Conservation (phyloP, 2,888 invertebrate genomes). For the Hoplodrina blanda region DNA sequence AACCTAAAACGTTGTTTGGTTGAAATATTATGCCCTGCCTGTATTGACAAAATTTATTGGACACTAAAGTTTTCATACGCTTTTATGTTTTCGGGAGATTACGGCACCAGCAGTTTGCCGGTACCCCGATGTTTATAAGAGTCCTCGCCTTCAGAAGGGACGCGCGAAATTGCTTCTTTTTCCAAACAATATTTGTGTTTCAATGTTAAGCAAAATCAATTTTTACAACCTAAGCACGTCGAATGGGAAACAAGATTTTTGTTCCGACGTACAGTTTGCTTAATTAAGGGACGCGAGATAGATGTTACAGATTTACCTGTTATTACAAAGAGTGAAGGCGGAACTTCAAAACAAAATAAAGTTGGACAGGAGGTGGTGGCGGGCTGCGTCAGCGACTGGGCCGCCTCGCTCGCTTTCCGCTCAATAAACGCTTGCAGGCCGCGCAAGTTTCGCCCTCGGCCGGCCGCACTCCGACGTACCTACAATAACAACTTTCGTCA, state of each 20-base stretch:
- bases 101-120: conserved; percentile 76
- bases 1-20: conserved; percentile 68
- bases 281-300: conserved; percentile 56
- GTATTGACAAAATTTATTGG: conserved; percentile 85
- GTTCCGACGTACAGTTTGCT: conserved; percentile 24
- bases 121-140: conserved; percentile 78
- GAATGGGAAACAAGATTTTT: conserved; percentile 26
- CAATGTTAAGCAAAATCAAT: conserved; percentile 70
- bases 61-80: conserved; percentile 85
- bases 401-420: conserved; percentile 72
- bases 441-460: conserved; percentile 66
- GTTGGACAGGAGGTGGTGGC: conserved; percentile 69
- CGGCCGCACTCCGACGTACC: conserved; percentile 62
- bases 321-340: conserved; percentile 66
- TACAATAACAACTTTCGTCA: conserved; percentile 74
- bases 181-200: conserved; percentile 73
- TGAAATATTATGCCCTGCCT: conserved; percentile 72
- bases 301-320: conserved; percentile 59
- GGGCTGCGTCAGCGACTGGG: conserved; percentile 53
- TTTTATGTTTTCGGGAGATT: conserved; percentile 85
- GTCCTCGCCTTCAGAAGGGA: conserved; percentile 73
- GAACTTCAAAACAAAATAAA: conserved; percentile 71
- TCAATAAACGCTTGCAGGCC: conserved; percentile 75
- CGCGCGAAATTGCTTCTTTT: conserved; percentile 75
- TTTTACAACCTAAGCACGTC: conserved; percentile 47